These are phyloP conservation scores for Hymenochirus boettgeri DNA, from an alignment of 2,113 vertebrate genomes.

Conservation along the genomic window DNA sequence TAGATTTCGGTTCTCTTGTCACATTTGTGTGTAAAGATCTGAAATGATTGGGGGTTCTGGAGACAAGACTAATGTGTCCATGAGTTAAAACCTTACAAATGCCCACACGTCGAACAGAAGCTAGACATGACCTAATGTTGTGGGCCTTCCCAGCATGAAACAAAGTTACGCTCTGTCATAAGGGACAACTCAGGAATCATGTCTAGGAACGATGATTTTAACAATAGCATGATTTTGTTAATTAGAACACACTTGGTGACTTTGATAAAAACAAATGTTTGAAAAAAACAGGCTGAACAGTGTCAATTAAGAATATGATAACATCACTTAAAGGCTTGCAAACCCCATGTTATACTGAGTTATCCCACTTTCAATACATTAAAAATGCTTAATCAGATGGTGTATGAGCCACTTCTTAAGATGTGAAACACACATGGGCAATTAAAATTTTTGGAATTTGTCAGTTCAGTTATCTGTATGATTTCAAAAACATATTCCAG, in stretches of 20 bases:
- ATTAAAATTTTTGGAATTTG: no score
- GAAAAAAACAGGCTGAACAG: no score
- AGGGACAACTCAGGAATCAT: background rate
- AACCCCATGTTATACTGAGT: no score
- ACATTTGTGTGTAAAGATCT: constrained; percentile 6
- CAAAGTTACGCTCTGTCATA: accelerated
- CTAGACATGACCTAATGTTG: background rate
- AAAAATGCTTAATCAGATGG: no score
- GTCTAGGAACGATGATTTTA: background rate
- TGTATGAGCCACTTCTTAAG: no score
- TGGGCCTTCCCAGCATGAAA: background rate
- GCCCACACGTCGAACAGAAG: constrained; percentile 7
- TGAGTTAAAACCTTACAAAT: background rate
- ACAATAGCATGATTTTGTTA: background rate
- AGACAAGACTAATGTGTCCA: constrained; percentile 12
- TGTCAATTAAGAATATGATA: no score
- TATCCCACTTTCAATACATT: no score
- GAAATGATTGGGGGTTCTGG: constrained; percentile 8
- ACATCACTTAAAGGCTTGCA: no score
- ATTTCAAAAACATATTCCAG: no score
- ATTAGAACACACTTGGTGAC: background rate
- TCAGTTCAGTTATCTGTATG: no score
- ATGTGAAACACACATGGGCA: no score
- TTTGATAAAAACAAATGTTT: background rate
- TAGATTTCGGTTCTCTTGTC: no score